These are phyloP conservation scores for Chelonus formosanus DNA, from an alignment of 2,888 invertebrate species.

Conservation along the genomic window DNA sequence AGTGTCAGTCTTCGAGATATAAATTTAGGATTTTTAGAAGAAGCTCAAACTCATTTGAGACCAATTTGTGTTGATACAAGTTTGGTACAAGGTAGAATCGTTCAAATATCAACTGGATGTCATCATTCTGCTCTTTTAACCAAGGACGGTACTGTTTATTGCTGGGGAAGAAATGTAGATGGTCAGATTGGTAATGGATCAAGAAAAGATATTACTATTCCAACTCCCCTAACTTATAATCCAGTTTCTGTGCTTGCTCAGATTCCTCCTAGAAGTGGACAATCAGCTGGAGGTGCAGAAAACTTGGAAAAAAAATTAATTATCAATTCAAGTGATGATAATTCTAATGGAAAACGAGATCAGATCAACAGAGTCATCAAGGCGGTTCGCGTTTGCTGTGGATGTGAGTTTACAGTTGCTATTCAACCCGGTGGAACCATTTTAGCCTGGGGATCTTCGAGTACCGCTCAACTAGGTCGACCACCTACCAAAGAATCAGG, in stretches of 20 bases:
- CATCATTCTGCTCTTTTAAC: slow-evolving; percentile 83
- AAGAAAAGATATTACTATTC: slow-evolving; percentile 69
- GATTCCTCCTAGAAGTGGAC: slow-evolving; percentile 43
- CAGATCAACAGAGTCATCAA: slow-evolving; percentile 58
- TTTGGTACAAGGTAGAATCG: slow-evolving; percentile 71
- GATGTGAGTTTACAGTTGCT: slow-evolving; percentile 81
- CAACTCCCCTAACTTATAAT: slow-evolving; percentile 68
- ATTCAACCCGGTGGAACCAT: slow-evolving; percentile 72
- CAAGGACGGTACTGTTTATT: slow-evolving; percentile 76
- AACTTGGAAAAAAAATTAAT: slow-evolving; percentile 36
- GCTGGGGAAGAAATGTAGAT: slow-evolving; percentile 91
- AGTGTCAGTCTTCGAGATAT: slow-evolving; percentile 41
- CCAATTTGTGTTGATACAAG: slow-evolving; percentile 73
- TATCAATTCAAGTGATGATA: slow-evolving; percentile 32
- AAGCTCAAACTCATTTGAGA: slow-evolving; percentile 67
- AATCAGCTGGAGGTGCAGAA: slow-evolving; percentile 27
- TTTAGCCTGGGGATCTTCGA: slow-evolving; percentile 80
- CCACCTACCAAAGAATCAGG: slow-evolving; percentile 69
- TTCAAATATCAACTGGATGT: slow-evolving; percentile 77
- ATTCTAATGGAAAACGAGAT: slow-evolving; percentile 33
- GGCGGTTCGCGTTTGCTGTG: slow-evolving; percentile 71
- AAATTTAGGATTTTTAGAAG: slow-evolving; percentile 49
- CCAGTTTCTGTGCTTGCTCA: slow-evolving; percentile 57
- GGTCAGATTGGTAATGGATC: slow-evolving; percentile 86
- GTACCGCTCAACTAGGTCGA: slow-evolving; percentile 71